Base-by-base conservation (phyloP, 2,113 vertebrate genomes). In the Oenanthe oenanthe region DNA sequence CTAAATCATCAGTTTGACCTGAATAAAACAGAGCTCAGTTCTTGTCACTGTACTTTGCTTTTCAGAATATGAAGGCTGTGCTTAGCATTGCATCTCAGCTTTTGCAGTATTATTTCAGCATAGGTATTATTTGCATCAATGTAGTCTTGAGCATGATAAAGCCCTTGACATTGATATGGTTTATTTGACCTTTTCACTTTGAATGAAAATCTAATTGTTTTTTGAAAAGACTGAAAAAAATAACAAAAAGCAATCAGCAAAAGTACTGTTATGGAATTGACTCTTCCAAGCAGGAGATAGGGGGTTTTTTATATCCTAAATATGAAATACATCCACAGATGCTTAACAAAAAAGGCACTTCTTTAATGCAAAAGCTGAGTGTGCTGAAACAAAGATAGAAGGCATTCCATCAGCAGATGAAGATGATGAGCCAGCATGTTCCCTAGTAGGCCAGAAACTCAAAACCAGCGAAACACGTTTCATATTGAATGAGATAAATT, bases 351-450 rank as follows among this genome's bases (percentile, higher is more conserved):
- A 95, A 94, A 91, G 85, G 85, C 91, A 88, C 50, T 95, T 88
- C 62, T 92, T 94, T 93, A 89, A 92, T 92, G 93, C 92, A 95
- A 91, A 89, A 97, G 95, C 94, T 96, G 93, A 96, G 71, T 92
- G 56, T 85, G 93, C 94, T 83, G 86, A 91, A 97, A 78, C 77
- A 95, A 95, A 96, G 91, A 96, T 96, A 96, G 96, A 95, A 96
- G 93, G 36, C 38, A 29, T 92, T 95, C 83, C 93, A 95, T 96
- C 94, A 95, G 96, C 94, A 96, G 70, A 91, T 86, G 93, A 95
- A 95, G 70, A 95, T 96, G 94, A 96, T 95, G 95, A 96, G 74
- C 94, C 80, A 94, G 92, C 96, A 75, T 95, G 94, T 95, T 94
- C 92, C 70, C 48, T 71, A 22, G 43, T 80, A 81, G 76, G 45